A percentile compares a stretch with the other conserved stretches of the same genome.
phyloP scores from a whole-genome alignment of 2,113 vertebrate genomes.

The Ameiurus melas region DNA sequence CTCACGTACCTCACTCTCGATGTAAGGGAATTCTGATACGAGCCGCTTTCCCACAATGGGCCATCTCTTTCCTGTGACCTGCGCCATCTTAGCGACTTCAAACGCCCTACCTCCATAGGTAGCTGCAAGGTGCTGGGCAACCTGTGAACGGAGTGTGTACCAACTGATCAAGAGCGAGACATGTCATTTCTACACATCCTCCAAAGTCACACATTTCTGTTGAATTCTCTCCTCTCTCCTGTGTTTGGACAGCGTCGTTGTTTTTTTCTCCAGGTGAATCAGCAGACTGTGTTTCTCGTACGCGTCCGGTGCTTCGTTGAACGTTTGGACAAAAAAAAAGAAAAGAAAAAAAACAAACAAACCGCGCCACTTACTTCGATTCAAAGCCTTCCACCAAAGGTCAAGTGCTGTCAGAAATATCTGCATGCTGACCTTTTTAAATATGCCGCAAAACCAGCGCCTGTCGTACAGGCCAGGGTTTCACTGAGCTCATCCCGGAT shows the following conservation, averaged over 20 bases:
- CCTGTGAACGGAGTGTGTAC: conserved; percentile 68
- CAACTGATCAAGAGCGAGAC: background rate
- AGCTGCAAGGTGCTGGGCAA: conserved; percentile 88
- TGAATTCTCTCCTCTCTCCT: background rate
- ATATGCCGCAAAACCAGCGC: conserved; percentile 62
- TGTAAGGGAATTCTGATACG: conserved; percentile 96
- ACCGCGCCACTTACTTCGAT: conserved; percentile 61
- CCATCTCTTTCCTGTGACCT: conserved; percentile 94
- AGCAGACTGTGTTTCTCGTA: background rate
- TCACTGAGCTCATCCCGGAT: conserved; percentile 42
- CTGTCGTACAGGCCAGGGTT: conserved; percentile 39
- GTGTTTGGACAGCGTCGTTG: background rate
- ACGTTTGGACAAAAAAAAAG: conserved; percentile 39
- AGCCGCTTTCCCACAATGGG: conserved; percentile 92
- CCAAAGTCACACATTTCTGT: background rate
- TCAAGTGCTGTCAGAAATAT: conserved; percentile 78
- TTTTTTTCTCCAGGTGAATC: background rate
- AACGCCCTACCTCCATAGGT: conserved; percentile 90
- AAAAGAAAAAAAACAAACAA: conserved; percentile 15
- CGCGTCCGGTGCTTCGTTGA: conserved; percentile 48
- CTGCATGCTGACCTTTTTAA: conserved; percentile 77
- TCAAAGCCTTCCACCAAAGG: conserved; percentile 69
- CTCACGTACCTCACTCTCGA: conserved; percentile 88
- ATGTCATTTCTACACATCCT: background rate
- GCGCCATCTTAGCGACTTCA: conserved; percentile 93